phyloP scores from a whole-genome alignment of 2,797 vertebrate species.

The Setipinna tenuifilis region DNA sequence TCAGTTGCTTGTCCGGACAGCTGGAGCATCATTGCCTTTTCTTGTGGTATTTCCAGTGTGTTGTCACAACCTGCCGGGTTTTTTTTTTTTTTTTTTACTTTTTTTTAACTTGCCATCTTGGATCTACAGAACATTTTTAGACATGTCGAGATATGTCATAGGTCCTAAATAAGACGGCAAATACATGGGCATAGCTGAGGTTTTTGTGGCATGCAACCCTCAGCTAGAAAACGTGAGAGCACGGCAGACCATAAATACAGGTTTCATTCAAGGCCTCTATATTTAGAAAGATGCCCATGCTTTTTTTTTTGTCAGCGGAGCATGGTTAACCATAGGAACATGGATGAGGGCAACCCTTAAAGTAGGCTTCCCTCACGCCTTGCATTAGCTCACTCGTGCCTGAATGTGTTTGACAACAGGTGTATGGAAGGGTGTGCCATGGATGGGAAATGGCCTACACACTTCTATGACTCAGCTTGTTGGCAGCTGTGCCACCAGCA shows the following conservation, averaged over 20 bases:
- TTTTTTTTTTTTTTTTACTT: not conserved
- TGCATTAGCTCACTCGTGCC: not conserved
- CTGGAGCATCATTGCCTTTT: not conserved
- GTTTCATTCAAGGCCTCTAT: not conserved
- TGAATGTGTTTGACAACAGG: slow-evolving; percentile 4
- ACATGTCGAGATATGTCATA: not conserved
- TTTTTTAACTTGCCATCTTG: not conserved
- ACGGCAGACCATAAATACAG: slow-evolving; percentile 5
- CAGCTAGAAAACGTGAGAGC: not conserved
- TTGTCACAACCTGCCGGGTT: not conserved
- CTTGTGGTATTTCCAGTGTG: not conserved
- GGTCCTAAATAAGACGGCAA: not conserved
- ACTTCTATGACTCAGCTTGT: not conserved
- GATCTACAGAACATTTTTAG: not conserved
- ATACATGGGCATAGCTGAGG: not conserved
- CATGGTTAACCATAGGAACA: not conserved
- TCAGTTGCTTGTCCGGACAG: not conserved
- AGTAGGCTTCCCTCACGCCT: not conserved
- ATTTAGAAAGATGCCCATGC: not conserved
- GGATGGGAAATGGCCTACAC: not conserved
- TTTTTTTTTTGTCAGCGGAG: not conserved
- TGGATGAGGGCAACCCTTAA: not conserved
- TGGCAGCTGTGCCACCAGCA: not conserved
- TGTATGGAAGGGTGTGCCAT: not conserved
- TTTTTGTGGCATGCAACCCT: not conserved